Base-by-base conservation (phyloP, 2,797 vertebrate genomes). In the Myotis daubentonii region DNA sequence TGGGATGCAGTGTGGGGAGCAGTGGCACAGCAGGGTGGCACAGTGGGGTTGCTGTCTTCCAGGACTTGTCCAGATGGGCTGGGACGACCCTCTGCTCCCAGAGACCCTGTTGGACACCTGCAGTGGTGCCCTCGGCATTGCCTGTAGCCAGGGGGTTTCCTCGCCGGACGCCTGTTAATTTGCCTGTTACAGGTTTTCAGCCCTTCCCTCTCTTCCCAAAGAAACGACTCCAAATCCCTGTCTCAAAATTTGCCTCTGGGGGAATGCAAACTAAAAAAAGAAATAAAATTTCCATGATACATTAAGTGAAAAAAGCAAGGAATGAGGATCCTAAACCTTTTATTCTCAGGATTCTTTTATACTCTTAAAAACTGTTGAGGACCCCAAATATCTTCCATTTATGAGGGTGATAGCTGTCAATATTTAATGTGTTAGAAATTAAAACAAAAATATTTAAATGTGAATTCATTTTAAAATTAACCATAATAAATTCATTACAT, bases 231-330 rank as follows among this genome's bases (percentile, higher is more conserved):
- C 12, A 72, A 49, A 80, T 78, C 53, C 38, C 36, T 30, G 4
- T 33, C 79, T 47, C 60, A n/a, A 17, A 28, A 13, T 70, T 71
- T 86, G 20, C 70, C 84, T 74, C 33, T 47, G 17, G 57, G 44
- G 51, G 57, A 47, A 25, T 13, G n/a, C 25, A 78, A 38, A 51
- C 72, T 72, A 68, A 75, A 87, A 84, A 13, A n/a, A 72, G n/a
- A 36, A 74, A 38, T 51, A 65, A 88, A 47, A 71, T 88, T 71
- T 57, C 53, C 30, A 12, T 71, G 66, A 76, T 51, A 71, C 20
- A 28, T 38, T 82, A 86, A 94, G 23, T 79, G 36, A 38, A 85
- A 93, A 85, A 91, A 84, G 49, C n/a, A 53, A 62, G 55, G 38
- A 83, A 47, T 30, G 38, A 33, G 38, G 41, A 92, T 80, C 12